Evolutionary conservation across 2,113 vertebrate species (phyloP), one percentile per base, ranked within the genome.

Genomic region (Halcyon malimbica): DNA sequence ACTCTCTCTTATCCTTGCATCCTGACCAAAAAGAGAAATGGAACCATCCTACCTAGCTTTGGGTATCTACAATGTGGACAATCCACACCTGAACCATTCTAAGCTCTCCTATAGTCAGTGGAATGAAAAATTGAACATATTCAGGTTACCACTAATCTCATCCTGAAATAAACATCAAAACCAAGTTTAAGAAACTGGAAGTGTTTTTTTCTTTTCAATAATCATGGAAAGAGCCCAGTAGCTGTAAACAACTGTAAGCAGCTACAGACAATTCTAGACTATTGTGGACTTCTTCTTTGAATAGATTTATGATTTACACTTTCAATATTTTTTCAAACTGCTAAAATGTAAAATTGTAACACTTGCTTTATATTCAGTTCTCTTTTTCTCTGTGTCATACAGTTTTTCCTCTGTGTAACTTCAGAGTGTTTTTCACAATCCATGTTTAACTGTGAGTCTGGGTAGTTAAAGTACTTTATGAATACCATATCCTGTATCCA

Each of bases 181-280:
- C 3, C 4, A 57, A 21, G 3, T 75, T 53, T 63, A 54, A 86
- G 35, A 83, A 89, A 33, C 14, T 42, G 5, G 6, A 89, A 83
- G 23, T 18, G 7, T 23, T 70, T 91, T 9, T 77, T 78, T 57
- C 10, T 42, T 88, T 78, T 64, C 50, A 53, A 1, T 13, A 13
- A 39, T 10, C 12, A 11, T 5, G 2, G 9, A 25, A 14, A 0
- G 0, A 80, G 53, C 6, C 5, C 53, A 51, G 20, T 3, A 73
- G 12, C 13, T 70, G 15, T 39, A 77, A n/a, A 15, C 33, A 41
- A 14, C 42, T 0, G 0, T 35, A 26, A 80, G 65, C 24, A 83
- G 15, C 18, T 65, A 24, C 15, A 62, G 39, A 57, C 9, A 62
- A 21, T 23, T n/a, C 12, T 24, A 81, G 48, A 60, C 17, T 20